Conservation (phyloP, 2,113 vertebrate species). For the Onychostoma macrolepis region DNA sequence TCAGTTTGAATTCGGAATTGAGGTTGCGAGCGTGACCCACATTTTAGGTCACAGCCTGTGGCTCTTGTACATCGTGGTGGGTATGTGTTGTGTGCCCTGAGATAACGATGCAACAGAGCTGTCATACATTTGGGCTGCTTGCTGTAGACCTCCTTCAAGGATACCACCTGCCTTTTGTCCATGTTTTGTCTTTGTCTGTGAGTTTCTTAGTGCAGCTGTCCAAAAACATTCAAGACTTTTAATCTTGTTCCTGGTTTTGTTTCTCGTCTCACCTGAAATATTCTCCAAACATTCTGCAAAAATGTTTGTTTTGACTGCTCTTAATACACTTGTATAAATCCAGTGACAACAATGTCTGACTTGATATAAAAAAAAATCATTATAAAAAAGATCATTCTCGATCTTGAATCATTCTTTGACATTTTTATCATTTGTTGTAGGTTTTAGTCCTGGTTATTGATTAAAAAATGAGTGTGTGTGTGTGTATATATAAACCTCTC, state of each 20-base stretch:
- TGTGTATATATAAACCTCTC: too few relatives aligned
- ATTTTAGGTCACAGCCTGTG: neutral
- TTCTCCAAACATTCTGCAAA: neutral
- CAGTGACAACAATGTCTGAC: neutral
- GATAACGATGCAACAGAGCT: constrained; percentile 46
- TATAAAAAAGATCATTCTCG: too few relatives aligned
- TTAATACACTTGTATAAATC: constrained; percentile 5
- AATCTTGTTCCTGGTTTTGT: neutral
- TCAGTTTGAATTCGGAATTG: constrained; percentile 18
- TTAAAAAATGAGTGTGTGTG: too few relatives aligned
- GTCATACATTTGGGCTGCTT: constrained; percentile 39
- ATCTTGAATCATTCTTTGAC: neutral
- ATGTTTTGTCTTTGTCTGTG: constrained; percentile 55
- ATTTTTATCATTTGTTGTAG: neutral
- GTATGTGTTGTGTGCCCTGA: constrained; percentile 39
- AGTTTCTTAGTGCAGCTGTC: constrained; percentile 62
- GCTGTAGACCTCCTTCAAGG: constrained; percentile 50
- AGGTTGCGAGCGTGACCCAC: neutral
- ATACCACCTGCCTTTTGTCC: constrained; percentile 58
- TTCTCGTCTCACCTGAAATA: constrained; percentile 16
- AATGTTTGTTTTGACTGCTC: neutral
- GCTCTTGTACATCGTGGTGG: constrained; percentile 10
- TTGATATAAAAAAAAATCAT: neutral
- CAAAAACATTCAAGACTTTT: constrained; percentile 47
- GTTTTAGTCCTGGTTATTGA: neutral